Evolutionary conservation across 2,113 vertebrate genomes (phyloP), one percentile per base, ranked within the genome.

Genomic region (Myotis yumanensis): DNA sequence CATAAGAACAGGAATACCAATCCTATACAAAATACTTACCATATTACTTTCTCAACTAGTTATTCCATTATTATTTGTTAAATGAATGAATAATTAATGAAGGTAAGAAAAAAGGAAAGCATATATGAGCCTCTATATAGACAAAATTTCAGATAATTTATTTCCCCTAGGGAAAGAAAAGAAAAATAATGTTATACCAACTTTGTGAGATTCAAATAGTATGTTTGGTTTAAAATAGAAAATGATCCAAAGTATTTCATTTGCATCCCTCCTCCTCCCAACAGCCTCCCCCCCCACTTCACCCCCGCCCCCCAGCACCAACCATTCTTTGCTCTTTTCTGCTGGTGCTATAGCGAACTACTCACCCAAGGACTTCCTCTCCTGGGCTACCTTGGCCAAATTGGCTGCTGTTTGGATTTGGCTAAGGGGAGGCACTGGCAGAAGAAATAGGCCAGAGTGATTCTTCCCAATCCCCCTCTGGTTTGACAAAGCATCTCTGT

Each of bases 1-100:
- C 46, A 18, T 66, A 35, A 77, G 23, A 52, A 89, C 48, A 94
- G 84, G 40, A 71, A 90, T 93, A 43, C 10, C 25, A 89, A 48
- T 46, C 35, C 3, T n/a, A 51, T 46, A 48, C 15, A 54, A 73
- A 59, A 85, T 85, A 28, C 35, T 46, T 73, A 76, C 15, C 18
- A 79, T 71, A 79, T 3, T 81, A 18, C 25, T 66, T 85, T 85
- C 62, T 90, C 79, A 89, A 37, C n/a, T 62, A 89, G 28, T 59
- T 76, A 95, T 68, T 91, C 25, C 40, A 68, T 51, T 73, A 87
- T 72, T 89, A 66, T 76, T 85, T 90, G 17, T 87, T 88, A 73
- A 81, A 51, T 54, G 30, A 46, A 48, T 77, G 11, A 71, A 82
- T 35, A 73, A 88, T 48, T 32, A 88, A 77, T 75, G 52, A 92